Evolutionary conservation across 2,797 vertebrate species (phyloP).

Genomic region (Halcyon chelicuti): DNA sequence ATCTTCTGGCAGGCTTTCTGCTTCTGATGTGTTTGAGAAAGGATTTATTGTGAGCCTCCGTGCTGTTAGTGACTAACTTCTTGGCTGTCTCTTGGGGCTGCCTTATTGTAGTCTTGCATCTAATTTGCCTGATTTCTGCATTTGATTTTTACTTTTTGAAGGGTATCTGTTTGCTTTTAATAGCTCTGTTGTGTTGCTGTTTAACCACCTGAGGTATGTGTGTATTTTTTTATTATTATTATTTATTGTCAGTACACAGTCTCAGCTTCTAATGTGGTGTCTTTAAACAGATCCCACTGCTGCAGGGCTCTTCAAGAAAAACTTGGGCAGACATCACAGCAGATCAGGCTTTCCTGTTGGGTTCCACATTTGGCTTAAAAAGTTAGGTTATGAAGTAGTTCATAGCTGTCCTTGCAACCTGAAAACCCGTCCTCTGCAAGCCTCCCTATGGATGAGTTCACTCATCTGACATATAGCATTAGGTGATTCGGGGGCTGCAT

Average conservation of each 20-base stretch:
- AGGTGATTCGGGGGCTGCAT: neutral
- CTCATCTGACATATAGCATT: neutral
- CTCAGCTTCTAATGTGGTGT: neutral
- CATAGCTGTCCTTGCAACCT: neutral
- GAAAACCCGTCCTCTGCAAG: neutral
- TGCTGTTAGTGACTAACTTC: neutral
- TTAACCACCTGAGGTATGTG: slow-evolving; percentile 9
- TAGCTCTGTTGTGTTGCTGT: neutral
- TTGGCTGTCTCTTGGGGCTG: slow-evolving; percentile 11
- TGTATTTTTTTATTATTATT: neutral
- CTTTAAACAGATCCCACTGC: neutral
- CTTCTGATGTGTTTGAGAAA: slow-evolving; percentile 8
- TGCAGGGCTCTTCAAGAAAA: neutral
- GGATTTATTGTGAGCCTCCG: neutral
- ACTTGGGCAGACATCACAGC: slow-evolving; percentile 30
- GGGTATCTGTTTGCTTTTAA: slow-evolving; percentile 16
- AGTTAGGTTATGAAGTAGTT: neutral
- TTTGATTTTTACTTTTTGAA: slow-evolving; percentile 30
- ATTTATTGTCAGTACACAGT: neutral
- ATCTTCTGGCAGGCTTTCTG: neutral
- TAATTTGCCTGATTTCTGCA: slow-evolving; percentile 52
- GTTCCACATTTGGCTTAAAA: neutral
- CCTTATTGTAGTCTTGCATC: neutral
- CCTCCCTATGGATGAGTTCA: neutral
- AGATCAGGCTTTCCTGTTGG: neutral